phyloP scores from a whole-genome alignment of 2,113 vertebrate genomes.

The Toxostoma redivivum region DNA sequence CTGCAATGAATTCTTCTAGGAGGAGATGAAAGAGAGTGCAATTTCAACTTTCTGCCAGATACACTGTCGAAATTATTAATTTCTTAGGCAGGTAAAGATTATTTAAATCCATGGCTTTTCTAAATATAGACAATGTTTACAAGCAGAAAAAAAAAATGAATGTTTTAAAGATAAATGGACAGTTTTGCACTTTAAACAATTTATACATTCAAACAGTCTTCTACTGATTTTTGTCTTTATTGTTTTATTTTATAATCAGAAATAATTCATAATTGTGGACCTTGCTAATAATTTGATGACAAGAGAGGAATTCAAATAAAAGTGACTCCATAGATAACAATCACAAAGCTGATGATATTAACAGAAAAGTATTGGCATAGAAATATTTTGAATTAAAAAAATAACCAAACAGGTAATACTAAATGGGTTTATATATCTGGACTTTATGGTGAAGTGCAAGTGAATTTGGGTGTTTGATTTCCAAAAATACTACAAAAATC shows the following conservation, averaged over 20 bases:
- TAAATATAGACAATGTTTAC: slow-evolving; percentile 53
- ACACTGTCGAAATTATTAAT: slow-evolving; percentile 64
- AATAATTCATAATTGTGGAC: slow-evolving; percentile 39
- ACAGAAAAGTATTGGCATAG: neutral
- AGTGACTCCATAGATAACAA: neutral
- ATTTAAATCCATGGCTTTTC: slow-evolving; percentile 71
- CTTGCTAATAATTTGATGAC: slow-evolving; percentile 36
- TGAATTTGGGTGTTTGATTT: neutral
- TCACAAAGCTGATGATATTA: neutral
- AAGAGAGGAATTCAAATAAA: slow-evolving; percentile 49
- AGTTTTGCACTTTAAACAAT: slow-evolving; percentile 53
- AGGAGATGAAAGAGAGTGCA: neutral
- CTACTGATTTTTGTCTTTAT: slow-evolving; percentile 44
- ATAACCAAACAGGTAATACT: neutral
- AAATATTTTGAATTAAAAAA: neutral
- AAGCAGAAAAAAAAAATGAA: slow-evolving; percentile 61
- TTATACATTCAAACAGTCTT: slow-evolving; percentile 51
- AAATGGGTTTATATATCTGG: neutral
- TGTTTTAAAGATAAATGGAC: slow-evolving; percentile 61
- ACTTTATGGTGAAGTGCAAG: neutral
- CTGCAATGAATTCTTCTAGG: slow-evolving; percentile 5
- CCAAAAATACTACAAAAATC: neutral
- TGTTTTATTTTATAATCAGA: slow-evolving; percentile 59
- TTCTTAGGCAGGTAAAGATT: slow-evolving; percentile 59
- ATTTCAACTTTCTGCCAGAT: slow-evolving; percentile 57